These are phyloP conservation scores for Probosciger aterrimus DNA, from an alignment of 2,113 vertebrate species.

Conservation along the genomic window DNA sequence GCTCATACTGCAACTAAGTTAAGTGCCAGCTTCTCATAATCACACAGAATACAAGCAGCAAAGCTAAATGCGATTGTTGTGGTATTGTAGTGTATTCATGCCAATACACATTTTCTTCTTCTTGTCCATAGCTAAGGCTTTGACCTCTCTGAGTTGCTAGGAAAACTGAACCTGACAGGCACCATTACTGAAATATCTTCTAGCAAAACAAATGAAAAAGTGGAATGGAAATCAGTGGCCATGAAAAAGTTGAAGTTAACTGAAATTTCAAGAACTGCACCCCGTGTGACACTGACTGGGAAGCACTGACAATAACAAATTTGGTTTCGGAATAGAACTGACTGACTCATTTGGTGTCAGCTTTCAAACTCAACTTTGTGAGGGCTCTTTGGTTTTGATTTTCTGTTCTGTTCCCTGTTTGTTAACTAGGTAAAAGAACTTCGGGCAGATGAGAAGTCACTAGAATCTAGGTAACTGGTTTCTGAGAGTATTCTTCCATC, in stretches of 20 bases:
- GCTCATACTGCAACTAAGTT: background rate
- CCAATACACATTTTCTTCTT: background rate
- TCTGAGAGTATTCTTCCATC: slow-evolving; percentile 15
- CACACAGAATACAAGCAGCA: background rate
- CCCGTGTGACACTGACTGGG: background rate
- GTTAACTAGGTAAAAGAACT: background rate
- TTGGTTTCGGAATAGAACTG: background rate
- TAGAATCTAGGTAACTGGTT: background rate
- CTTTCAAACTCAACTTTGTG: background rate
- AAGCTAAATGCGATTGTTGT: background rate
- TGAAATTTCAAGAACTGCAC: background rate
- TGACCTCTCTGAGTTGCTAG: background rate
- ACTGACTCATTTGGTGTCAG: background rate
- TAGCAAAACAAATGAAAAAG: background rate
- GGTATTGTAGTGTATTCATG: background rate
- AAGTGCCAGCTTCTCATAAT: background rate
- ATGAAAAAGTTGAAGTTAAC: background rate
- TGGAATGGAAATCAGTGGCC: background rate
- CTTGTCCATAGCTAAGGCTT: background rate
- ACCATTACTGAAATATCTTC: background rate
- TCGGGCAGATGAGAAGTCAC: background rate
- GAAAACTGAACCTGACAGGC: background rate
- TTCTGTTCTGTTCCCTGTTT: background rate
- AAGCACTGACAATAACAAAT: background rate
- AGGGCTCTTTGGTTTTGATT: background rate